Percentiles rank a stretch among this genome's conserved stretches.
Conservation (phyloP, 1,140 invertebrate species). For the Euura saliciscinereae region DNA sequence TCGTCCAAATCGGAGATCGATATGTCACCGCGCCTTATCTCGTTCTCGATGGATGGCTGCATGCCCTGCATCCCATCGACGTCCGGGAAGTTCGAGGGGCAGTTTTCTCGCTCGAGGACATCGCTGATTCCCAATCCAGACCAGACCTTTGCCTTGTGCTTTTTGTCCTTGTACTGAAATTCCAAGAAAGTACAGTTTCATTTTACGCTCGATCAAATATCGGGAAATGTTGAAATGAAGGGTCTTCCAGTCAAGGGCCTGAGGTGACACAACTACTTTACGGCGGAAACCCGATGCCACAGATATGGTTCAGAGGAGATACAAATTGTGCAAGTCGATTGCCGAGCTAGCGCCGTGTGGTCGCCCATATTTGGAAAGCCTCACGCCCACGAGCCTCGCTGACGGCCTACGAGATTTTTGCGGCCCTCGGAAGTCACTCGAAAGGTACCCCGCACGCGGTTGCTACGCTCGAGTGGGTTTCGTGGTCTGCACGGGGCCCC, state of each 20-base stretch:
- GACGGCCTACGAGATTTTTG: background rate
- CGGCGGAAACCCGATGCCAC: no score
- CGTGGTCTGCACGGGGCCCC: background rate
- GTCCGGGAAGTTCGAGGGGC: slow-evolving; percentile 34
- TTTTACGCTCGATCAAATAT: no score
- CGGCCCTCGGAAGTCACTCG: background rate
- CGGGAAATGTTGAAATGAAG: no score
- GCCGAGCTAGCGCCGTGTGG: background rate
- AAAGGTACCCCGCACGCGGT: background rate
- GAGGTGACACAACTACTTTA: no score
- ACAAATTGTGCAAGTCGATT: background rate
- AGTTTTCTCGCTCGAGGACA: slow-evolving; percentile 49
- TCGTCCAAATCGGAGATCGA: slow-evolving; percentile 8
- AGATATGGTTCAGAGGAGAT: background rate
- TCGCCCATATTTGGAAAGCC: slow-evolving; percentile 1
- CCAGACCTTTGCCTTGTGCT: slow-evolving; percentile 51
- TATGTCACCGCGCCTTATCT: background rate
- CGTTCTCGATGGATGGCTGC: slow-evolving; percentile 20
- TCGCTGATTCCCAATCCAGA: slow-evolving; percentile 38
- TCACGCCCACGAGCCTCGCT: background rate
- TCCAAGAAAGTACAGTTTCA: slow-evolving; percentile 11
- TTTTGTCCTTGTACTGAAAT: slow-evolving; percentile 55
- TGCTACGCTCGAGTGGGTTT: background rate
- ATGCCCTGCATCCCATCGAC: slow-evolving; percentile 37
- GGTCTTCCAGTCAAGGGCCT: no score